Evolutionary conservation across 2,888 invertebrate genomes (phyloP).

Genomic region (Polyommatus iphigenia): DNA sequence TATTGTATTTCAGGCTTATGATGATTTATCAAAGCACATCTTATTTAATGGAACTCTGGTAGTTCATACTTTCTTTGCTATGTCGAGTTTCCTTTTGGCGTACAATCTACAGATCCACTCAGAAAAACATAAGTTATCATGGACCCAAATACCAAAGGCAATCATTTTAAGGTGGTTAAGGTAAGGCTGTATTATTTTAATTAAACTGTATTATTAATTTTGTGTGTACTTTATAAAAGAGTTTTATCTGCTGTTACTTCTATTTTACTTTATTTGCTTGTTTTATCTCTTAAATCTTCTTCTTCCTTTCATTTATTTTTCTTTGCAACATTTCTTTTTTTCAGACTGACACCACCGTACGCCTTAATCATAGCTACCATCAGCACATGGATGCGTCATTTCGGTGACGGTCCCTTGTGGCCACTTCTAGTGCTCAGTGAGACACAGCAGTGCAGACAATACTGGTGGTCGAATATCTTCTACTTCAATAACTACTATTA

Average conservation of each 20-base stretch:
- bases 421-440: constrained; percentile 56
- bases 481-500: constrained; percentile 71
- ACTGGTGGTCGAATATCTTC: constrained; percentile 73
- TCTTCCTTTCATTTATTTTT: not conserved
- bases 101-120: constrained; percentile 61
- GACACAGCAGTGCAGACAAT: constrained; percentile 57
- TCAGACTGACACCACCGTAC: constrained; percentile 66
- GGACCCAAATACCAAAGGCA: constrained; percentile 59
- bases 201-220: not conserved
- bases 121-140: constrained; percentile 53
- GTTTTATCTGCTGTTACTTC: not conserved
- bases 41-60: constrained; percentile 66
- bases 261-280: not conserved
- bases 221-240: not conserved
- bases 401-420: constrained; percentile 66
- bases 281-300: not conserved
- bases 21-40: constrained; percentile 62
- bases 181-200: constrained; percentile 44
- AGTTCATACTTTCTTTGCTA: constrained; percentile 67
- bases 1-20: constrained; percentile 56
- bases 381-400: constrained; percentile 59
- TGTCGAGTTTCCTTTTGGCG: constrained; percentile 67
- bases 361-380: constrained; percentile 60
- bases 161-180: constrained; percentile 65
- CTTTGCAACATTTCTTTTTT: not conserved